Base-by-base conservation (phyloP, 2,797 vertebrate genomes). In the Chloroceryle inda region DNA sequence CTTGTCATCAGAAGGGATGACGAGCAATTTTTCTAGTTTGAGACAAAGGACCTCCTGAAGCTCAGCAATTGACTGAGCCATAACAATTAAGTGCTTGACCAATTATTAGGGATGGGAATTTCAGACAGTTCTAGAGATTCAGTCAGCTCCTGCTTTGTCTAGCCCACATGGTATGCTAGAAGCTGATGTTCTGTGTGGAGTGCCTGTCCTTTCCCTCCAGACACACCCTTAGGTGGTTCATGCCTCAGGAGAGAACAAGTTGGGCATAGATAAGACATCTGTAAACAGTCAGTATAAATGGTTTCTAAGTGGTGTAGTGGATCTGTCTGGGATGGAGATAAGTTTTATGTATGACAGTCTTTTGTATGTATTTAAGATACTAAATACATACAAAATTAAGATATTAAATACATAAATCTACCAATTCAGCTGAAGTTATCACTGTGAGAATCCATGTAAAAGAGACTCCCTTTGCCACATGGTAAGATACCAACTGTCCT, bases 91-190 rank as follows among this genome's bases (percentile, higher is more conserved):
- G 24, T 33, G 10, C 22, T 29, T 78, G 44, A 44, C 38, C 5
- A 4, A 6, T 35, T 35, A 8, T 18, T 40, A n/a, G 0, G 0
- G 6, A 23, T 61, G 31, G 6, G 8, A 74, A 75, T 74, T 90
- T 78, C 31, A 63, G 23, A 15, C 26, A n/a, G 16, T 29, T 80
- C 33, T 62, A 20, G 21, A 45, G 69, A 17, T 38, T 15, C 10
- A n/a, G 12, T 17, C 50, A 85, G 7, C 2, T 85, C 8, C n/a
- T 78, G 40, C 20, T 72, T 20, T 44, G 18, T 49, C 18, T 40
- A 53, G 40, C 33, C 22, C 22, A 44, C 2, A 3, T 3, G 5
- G 2, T 3, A 9, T 1, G 1, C 31, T 59, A 59, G 26, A 78
- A 72, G 8, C 9, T 58, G 5, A 1, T 63, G 20, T 23, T 69